These are phyloP conservation scores for Rousettus leschenaultii DNA, from an alignment of 2,113 vertebrate species.

Conservation along the genomic window DNA sequence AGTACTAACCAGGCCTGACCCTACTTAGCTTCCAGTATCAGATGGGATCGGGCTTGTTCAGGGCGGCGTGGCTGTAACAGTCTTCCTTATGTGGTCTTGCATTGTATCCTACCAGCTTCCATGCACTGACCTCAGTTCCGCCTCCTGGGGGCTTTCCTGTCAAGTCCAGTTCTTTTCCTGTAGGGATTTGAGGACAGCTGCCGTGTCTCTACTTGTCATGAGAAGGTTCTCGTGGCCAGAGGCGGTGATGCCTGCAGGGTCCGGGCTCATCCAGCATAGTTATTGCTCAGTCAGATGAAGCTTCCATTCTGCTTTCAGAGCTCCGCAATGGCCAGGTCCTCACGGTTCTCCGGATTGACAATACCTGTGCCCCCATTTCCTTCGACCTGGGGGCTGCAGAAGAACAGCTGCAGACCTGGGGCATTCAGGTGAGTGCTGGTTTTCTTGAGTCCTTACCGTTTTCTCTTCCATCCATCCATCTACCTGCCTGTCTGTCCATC, in stretches of 20 bases:
- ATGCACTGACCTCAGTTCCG: background rate
- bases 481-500: background rate
- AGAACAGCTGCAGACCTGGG: slow-evolving; percentile 78
- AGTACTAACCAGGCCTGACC: too few species aligned
- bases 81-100: background rate
- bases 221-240: background rate
- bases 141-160: background rate
- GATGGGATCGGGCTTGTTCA: too few species aligned
- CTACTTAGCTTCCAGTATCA: too few species aligned
- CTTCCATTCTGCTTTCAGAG: slow-evolving; percentile 71
- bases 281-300: background rate
- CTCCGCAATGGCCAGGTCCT: slow-evolving; percentile 78
- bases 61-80: too few species aligned
- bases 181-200: background rate
- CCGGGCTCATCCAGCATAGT: background rate
- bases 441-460: background rate
- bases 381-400: slow-evolving; percentile 77
- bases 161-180: background rate
- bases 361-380: slow-evolving; percentile 64
- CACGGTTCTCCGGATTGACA: slow-evolving; percentile 77
- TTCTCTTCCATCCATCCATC: background rate
- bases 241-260: background rate
- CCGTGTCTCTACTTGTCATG: rapidly evolving
- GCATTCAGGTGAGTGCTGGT: slow-evolving; percentile 78
- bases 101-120: background rate